These are phyloP conservation scores for Antennarius maculatus DNA, from an alignment of 2,797 vertebrate species.

Conservation along the genomic window DNA sequence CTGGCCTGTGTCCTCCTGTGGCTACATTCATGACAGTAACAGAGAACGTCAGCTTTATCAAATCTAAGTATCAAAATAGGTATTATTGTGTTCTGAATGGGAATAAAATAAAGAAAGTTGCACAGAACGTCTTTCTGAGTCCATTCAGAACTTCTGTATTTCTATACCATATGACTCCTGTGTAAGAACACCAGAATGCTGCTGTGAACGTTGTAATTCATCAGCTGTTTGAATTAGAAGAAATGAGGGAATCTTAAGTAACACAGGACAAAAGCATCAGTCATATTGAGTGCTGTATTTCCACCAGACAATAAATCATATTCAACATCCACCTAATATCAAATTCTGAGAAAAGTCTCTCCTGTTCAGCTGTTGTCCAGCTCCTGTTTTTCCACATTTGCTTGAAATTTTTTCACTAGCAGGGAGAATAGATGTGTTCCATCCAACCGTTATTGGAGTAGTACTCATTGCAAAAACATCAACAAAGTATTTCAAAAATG, in stretches of 20 bases:
- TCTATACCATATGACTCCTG: no score
- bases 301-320: no score
- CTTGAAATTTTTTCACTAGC: slow-evolving; percentile 1
- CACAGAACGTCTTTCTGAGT: neutral
- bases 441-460: neutral
- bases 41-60: neutral
- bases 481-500: neutral
- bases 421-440: neutral
- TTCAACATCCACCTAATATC: no score
- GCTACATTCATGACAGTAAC: no score
- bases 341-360: no score
- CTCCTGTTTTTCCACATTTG: neutral
- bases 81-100: neutral
- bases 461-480: neutral
- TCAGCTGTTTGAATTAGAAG: no score
- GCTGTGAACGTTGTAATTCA: no score
- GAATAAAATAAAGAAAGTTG: neutral
- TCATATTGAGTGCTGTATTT: no score
- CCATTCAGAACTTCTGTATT: slow-evolving; percentile 9
- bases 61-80: neutral
- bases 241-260: no score
- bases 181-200: no score
- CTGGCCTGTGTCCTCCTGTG: no score
- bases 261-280: no score
- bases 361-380: neutral